Percentiles rank a stretch among this genome's conserved stretches.
phyloP scores from a whole-genome alignment of 2,113 vertebrate species.

The Atractosteus spatula region DNA sequence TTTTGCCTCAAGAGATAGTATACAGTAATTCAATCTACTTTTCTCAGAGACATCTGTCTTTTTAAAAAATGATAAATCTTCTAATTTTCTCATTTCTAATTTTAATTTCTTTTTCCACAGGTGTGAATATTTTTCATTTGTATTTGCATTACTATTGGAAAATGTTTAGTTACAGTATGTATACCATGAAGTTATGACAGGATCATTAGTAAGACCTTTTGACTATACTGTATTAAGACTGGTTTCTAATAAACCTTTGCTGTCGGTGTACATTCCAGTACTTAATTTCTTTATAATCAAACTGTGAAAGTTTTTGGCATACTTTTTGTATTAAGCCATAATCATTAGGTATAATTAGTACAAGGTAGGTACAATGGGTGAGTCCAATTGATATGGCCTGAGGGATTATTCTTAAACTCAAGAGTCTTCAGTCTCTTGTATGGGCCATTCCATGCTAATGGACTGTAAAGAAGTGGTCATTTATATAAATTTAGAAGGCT shows the following conservation, averaged over 20 bases:
- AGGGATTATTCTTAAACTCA: slow-evolving; percentile 22
- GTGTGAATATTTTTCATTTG: too few relatives aligned
- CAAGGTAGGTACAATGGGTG: slow-evolving; percentile 17
- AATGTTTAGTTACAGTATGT: too few relatives aligned
- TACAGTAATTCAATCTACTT: too few relatives aligned
- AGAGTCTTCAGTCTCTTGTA: slow-evolving; percentile 17
- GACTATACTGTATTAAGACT: too few relatives aligned
- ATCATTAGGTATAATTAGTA: slow-evolving; percentile 24
- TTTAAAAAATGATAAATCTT: too few relatives aligned
- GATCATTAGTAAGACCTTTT: too few relatives aligned
- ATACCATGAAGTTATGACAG: too few relatives aligned
- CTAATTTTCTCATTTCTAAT: too few relatives aligned
- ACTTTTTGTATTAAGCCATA: slow-evolving; percentile 7
- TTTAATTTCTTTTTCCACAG: too few relatives aligned
- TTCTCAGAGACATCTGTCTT: too few relatives aligned
- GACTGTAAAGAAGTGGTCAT: slow-evolving; percentile 32
- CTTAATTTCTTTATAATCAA: background rate
- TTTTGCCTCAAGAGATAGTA: too few relatives aligned
- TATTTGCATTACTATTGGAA: too few relatives aligned
- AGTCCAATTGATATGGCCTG: slow-evolving; percentile 21
- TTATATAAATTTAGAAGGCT: slow-evolving; percentile 23
- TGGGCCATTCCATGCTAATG: slow-evolving; percentile 32
- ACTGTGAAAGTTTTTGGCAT: background rate
- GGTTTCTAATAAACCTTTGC: background rate
- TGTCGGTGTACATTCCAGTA: background rate